A percentile compares a stretch with the other conserved stretches of the same genome.
Evolutionary conservation across 1,140 invertebrate species (phyloP).

Genomic region (Bactericera cockerelli): DNA sequence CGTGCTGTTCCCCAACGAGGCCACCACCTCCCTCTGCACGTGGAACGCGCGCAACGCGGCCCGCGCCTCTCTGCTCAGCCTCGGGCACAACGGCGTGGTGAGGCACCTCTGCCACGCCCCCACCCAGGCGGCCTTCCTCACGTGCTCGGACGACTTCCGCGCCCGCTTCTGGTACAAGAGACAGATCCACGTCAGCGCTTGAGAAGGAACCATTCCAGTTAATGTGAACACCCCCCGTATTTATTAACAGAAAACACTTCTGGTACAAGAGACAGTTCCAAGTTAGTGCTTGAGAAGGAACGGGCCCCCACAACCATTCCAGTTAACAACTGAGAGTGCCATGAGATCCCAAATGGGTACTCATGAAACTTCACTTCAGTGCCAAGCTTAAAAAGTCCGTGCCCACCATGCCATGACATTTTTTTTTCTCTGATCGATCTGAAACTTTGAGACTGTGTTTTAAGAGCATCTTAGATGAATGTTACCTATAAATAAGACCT

Average conservation of each 20-base stretch:
- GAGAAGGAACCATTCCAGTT: not conserved
- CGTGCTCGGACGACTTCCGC: slow-evolving; percentile 93
- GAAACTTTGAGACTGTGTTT: too few species aligned
- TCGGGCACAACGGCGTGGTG: slow-evolving; percentile 89
- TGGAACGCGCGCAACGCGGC: slow-evolving; percentile 97
- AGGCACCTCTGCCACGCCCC: slow-evolving; percentile 85
- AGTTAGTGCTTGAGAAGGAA: not conserved
- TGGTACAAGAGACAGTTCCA: slow-evolving; percentile 62
- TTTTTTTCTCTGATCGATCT: too few species aligned
- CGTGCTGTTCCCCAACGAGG: slow-evolving; percentile 95
- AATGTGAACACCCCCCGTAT: too few species aligned
- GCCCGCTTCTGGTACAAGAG: slow-evolving; percentile 91
- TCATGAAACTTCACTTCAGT: too few species aligned
- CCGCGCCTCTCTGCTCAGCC: slow-evolving; percentile 73
- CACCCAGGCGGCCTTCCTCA: slow-evolving; percentile 85
- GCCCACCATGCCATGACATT: too few species aligned
- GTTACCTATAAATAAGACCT: too few species aligned
- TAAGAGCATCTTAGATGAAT: too few species aligned
- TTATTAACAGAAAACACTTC: too few species aligned
- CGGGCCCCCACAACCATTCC: too few species aligned
- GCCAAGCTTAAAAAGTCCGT: too few species aligned
- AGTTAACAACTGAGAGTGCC: too few species aligned
- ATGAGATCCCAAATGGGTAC: too few species aligned
- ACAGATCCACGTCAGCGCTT: slow-evolving; percentile 24
- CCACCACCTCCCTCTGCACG: slow-evolving; percentile 92